phyloP scores from a whole-genome alignment of 2,888 invertebrate genomes.

The Drosophila subsilvestris region DNA sequence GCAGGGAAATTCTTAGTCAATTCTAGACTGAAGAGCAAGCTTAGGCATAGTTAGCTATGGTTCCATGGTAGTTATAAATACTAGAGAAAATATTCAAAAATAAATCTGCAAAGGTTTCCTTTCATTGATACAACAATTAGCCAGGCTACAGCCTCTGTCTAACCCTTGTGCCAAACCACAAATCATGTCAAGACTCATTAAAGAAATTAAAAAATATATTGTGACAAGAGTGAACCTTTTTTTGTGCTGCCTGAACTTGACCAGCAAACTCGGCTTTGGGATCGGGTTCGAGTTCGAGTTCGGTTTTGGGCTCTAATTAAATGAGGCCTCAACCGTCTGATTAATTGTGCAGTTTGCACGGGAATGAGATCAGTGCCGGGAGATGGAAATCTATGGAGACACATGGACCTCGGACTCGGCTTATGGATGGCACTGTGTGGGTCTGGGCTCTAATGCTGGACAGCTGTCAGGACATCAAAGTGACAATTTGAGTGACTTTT shows the following conservation, averaged over 20 bases:
- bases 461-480: conserved; percentile 72
- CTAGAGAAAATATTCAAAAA: not conserved
- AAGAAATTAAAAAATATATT: conserved; percentile 5
- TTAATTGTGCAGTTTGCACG: conserved; percentile 69
- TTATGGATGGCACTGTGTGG: conserved; percentile 1
- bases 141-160: not conserved
- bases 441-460: conserved; percentile 3
- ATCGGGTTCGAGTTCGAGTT: not conserved
- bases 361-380: conserved; percentile 30
- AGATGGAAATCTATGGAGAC: conserved; percentile 53
- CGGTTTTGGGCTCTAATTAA: conserved; percentile 64
- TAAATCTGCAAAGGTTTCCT: not conserved
- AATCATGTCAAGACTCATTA: conserved; percentile 19
- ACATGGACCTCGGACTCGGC: conserved; percentile 25
- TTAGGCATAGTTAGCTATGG: not conserved
- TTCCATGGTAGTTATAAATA: not conserved
- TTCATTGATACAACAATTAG: not conserved
- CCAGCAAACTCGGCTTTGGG: conserved; percentile 18
- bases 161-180: not conserved
- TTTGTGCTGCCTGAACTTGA: conserved; percentile 20
- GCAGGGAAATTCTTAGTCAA: too few species aligned
- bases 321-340: conserved; percentile 68
- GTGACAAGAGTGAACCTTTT: conserved; percentile 15
- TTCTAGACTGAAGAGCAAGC: not conserved
- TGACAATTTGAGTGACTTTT: conserved; percentile 77